These are phyloP conservation scores for Pollenia griseotomentosa DNA, from an alignment of 2,888 invertebrate species.

Conservation along the genomic window DNA sequence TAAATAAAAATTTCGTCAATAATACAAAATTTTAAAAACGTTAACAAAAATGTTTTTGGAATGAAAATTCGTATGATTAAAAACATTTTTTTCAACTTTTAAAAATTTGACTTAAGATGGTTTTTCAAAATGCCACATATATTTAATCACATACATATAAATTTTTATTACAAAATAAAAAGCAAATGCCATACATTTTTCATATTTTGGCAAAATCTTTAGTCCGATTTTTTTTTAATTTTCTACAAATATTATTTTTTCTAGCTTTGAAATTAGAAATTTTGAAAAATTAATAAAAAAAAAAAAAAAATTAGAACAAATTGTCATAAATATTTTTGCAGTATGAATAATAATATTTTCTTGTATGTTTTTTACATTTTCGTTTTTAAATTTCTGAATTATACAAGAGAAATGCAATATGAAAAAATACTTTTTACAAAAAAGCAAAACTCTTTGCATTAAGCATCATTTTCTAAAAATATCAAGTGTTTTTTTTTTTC, in stretches of 20 bases:
- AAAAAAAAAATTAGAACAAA: conserved; percentile 63
- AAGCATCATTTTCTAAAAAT: conserved; percentile 71
- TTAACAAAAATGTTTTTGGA: no score
- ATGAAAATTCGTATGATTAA: no score
- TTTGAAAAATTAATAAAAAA: conserved; percentile 20
- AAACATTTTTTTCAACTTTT: no score
- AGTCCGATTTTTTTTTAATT: neutral
- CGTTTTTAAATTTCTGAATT: conserved; percentile 10
- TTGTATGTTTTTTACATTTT: conserved; percentile 2
- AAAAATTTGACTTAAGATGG: no score
- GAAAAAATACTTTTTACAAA: conserved; percentile 25
- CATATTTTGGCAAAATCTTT: conserved; percentile 20
- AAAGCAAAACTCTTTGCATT: conserved; percentile 58
- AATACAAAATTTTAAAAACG: no score
- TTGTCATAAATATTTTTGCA: conserved; percentile 58
- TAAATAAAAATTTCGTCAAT: no score
- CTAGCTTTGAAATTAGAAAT: conserved; percentile 6
- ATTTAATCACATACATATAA: neutral
- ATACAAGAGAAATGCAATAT: conserved; percentile 40
- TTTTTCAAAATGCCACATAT: no score
- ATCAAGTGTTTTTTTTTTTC: neutral
- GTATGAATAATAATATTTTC: conserved; percentile 55
- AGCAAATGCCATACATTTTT: conserved; percentile 14
- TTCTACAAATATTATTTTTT: conserved; percentile 7
- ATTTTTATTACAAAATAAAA: conserved; percentile 25